Conservation (phyloP, 1,140 invertebrate genomes). For the Metaphire vulgaris region DNA sequence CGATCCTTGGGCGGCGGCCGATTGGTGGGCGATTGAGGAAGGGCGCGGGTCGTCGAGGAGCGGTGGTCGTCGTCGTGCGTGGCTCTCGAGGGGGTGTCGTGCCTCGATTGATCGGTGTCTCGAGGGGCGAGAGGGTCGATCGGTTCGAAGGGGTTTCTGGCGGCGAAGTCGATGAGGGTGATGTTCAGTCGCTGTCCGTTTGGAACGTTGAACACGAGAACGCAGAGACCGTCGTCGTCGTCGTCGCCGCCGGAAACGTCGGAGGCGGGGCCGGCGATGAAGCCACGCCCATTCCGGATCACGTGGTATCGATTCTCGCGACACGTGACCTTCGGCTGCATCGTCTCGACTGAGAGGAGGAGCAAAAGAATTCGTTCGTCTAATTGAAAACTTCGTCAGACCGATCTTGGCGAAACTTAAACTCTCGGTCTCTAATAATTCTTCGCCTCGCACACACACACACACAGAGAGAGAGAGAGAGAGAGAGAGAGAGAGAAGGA, state of each 20-base stretch:
- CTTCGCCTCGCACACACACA: no score
- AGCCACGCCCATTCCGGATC: neutral
- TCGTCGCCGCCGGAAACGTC: neutral
- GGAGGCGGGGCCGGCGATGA: neutral
- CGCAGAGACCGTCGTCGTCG: neutral
- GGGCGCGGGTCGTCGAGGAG: neutral
- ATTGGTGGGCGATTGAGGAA: neutral
- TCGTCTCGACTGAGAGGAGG: neutral
- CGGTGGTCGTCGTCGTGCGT: neutral
- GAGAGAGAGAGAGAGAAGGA: no score
- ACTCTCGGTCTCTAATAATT: no score
- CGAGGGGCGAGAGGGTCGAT: neutral
- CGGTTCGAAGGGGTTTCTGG: no score
- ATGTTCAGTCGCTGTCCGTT: conserved; percentile 5
- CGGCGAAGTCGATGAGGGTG: conserved; percentile 10
- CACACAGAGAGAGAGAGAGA: no score
- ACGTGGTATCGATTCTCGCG: neutral
- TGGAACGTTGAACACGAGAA: neutral
- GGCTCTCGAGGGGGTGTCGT: neutral
- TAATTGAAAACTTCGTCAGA: no score
- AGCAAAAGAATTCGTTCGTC: neutral
- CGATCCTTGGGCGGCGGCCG: neutral
- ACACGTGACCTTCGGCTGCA: neutral
- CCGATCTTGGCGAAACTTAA: no score
- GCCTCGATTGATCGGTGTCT: neutral